Conservation (phyloP, 2,113 vertebrate genomes). For the Oncorhynchus mykiss region DNA sequence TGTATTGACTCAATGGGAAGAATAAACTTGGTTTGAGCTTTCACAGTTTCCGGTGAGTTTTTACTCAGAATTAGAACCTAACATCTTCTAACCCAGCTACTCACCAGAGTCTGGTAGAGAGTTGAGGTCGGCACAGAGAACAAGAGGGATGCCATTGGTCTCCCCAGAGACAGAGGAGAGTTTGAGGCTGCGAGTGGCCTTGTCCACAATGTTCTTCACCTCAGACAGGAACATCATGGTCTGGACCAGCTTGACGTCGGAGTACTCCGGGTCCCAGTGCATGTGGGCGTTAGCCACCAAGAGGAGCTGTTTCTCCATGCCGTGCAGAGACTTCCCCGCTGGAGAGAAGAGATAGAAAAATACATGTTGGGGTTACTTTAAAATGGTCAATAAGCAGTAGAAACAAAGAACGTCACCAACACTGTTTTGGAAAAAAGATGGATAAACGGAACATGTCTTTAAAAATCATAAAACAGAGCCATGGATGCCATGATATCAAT, state of each 20-base stretch:
- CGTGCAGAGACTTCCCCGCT: constrained; percentile 89
- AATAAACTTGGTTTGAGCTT: too few species aligned
- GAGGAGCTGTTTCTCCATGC: constrained; percentile 93
- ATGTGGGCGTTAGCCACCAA: constrained; percentile 97
- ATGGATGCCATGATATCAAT: too few species aligned
- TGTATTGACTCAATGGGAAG: too few species aligned
- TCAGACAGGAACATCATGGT: constrained; percentile 99
- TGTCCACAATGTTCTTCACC: constrained; percentile 97
- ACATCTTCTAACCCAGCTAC: constrained; percentile 13
- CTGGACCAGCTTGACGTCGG: constrained; percentile 96
- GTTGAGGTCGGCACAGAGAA: constrained; percentile 97
- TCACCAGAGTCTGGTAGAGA: constrained; percentile 96
- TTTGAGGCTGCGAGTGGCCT: constrained; percentile 91
- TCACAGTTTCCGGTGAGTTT: too few species aligned
- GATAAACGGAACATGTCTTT: too few species aligned
- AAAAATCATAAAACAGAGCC: too few species aligned
- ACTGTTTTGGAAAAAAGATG: too few species aligned
- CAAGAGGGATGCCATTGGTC: constrained; percentile 90
- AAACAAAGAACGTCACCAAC: too few species aligned
- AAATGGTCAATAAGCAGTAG: not conserved
- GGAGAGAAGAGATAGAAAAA: not conserved
- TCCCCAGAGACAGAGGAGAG: constrained; percentile 85
- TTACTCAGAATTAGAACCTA: too few species aligned
- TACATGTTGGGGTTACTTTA: not conserved
- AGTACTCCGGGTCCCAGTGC: constrained; percentile 99